These are phyloP conservation scores for Tenualosa ilisha DNA, from an alignment of 2,797 vertebrate species.

Conservation along the genomic window DNA sequence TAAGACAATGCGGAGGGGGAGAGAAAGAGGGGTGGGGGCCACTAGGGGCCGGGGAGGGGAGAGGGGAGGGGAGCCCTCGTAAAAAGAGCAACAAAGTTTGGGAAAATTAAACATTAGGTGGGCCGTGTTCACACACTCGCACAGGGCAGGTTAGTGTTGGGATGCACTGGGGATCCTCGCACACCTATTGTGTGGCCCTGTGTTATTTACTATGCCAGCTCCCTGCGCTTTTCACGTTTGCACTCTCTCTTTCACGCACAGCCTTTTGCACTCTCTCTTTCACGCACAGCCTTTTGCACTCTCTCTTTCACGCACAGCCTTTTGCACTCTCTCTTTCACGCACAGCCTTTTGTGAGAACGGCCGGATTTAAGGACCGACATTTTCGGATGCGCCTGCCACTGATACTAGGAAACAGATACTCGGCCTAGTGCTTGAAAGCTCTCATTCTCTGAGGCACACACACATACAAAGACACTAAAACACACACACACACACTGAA, in stretches of 20 bases:
- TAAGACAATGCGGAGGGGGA: slow-evolving; percentile 75
- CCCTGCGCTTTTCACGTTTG: slow-evolving; percentile 38
- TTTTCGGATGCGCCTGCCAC: slow-evolving; percentile 47
- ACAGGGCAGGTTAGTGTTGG: slow-evolving; percentile 35
- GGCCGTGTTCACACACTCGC: slow-evolving; percentile 66
- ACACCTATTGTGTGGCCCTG: slow-evolving; percentile 38
- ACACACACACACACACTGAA: slow-evolving; percentile 26
- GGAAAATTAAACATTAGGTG: slow-evolving; percentile 86
- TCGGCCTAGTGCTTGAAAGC: background rate
- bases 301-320: too few species aligned
- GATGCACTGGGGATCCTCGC: slow-evolving; percentile 29
- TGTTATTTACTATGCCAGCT: slow-evolving; percentile 46
- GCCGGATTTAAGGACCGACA: slow-evolving; percentile 50
- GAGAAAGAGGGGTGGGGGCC: slow-evolving; percentile 72
- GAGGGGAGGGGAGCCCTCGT: slow-evolving; percentile 67
- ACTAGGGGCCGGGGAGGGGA: slow-evolving; percentile 51
- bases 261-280: slow-evolving; percentile 41
- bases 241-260: slow-evolving; percentile 18
- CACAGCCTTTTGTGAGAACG: slow-evolving; percentile 47
- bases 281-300: too few species aligned
- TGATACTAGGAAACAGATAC: slow-evolving; percentile 50
- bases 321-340: slow-evolving; percentile 44
- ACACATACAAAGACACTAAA: slow-evolving; percentile 28
- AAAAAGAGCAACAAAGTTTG: slow-evolving; percentile 85
- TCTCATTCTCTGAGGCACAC: slow-evolving; percentile 19